Evolutionary conservation across 2,113 vertebrate species (phyloP), one percentile per base, ranked within the genome.

Genomic region (Atrichornis clamosus): DNA sequence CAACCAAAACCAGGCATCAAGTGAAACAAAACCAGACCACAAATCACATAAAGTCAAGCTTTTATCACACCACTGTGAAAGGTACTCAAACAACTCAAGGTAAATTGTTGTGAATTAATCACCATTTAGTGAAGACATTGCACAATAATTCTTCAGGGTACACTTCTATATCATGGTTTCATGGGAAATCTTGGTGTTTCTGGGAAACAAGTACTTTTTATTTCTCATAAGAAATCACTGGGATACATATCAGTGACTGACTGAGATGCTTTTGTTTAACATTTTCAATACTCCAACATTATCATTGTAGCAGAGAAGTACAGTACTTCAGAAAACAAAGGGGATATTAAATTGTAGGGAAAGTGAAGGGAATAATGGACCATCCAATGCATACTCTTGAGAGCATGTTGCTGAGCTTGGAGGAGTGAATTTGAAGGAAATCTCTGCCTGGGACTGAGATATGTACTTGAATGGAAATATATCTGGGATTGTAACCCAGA

Each of bases 71-170:
- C 20, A 28, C 12, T 63, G 28, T 77, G 44, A 69, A 92, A 90
- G 35, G 78, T 55, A 53, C 28, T 72, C 50, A 53, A 79, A 74
- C 32, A 94, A 70, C 50, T 80, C 52, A 63, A 13, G 7, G 42
- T 80, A 94, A 93, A 85, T 93, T 80, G 80, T 72, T 60, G 39
- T 86, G 87, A 90, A 93, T 96, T 95, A 94, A 92, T 86, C 79
- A 88, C 63, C 39, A 75, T 52, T 88, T 58, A 92, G 59, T 59
- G 39, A 93, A 81, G 85, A 74, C 56, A 32, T 84, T 52, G 28
- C 27, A 53, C n/a, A 65, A 30, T 70, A 83, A 47, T 69, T 88
- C 75, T 86, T 72, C 15, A 27, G 42, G 52, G 55, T 73, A 30
- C 49, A 52, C 35, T 78, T 83, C 75, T 67, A 9, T 37, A 63